Percentiles rank a stretch among this genome's conserved stretches.
phyloP scores from a whole-genome alignment of 37 sponge, comb jelly and placozoan species.

The Geodia barretti region DNA sequence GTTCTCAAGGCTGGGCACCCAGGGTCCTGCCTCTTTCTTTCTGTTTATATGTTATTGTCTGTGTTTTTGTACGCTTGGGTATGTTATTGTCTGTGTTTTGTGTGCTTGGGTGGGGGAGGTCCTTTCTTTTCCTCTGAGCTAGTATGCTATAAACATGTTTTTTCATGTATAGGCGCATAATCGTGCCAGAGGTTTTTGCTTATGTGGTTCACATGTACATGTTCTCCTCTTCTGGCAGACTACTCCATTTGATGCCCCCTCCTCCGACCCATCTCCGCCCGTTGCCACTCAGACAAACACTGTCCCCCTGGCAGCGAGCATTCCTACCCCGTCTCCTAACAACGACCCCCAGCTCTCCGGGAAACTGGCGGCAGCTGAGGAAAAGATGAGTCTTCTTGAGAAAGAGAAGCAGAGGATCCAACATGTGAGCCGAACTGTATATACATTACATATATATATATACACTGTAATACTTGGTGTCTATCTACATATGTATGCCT shows the following conservation, averaged over 20 bases:
- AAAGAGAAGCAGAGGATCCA: conserved; percentile 69
- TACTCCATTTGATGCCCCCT: conserved; percentile 19
- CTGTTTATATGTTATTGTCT: no score
- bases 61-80: no score
- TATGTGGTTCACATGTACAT: no score
- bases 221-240: background rate
- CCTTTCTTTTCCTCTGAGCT: no score
- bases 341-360: conserved; percentile 19
- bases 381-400: conserved; percentile 63
- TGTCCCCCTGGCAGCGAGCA: background rate
- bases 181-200: no score
- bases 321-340: background rate
- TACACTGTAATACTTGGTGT: no score
- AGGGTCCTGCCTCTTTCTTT: no score
- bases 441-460: no score
- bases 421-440: conserved; percentile 31
- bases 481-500: no score
- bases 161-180: no score
- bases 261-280: background rate
- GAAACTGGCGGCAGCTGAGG: conserved; percentile 55
- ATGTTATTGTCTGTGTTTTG: background rate
- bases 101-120: background rate
- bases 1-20: no score
- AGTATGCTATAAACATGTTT: no score
- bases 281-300: background rate